Base-by-base conservation (phyloP, 2,113 vertebrate genomes). In the Microtus ochrogaster region DNA sequence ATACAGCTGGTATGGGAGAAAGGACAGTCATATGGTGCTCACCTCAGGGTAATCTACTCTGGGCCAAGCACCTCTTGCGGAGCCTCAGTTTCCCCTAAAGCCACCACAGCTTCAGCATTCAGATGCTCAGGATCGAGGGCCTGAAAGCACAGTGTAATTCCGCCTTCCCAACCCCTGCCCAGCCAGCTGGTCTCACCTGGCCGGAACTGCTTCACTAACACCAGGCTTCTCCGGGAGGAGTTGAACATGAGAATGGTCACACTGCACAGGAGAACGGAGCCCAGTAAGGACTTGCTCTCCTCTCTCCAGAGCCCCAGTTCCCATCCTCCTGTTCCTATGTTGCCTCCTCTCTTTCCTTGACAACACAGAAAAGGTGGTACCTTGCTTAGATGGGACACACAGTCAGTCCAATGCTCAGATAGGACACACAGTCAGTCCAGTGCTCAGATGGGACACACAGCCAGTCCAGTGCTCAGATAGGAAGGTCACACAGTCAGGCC, bases 1-100 rank as follows among this genome's bases (percentile, higher is more conserved):
- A 99, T 94, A 99, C 99, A 39, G 99, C 99, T 99, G 92, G 10
- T 0, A 1, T 28, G 58, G 58, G 81, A 2, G 68, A 36, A 16
- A 36, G 24, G 74, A 92, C 6, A 0, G 91, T 39, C 39, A 24
- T 0, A 6, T 2, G 58, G 55, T 0, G 2, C 70, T 77, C 2
- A 13, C 52, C 78, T 47, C 61, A 36, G 10, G 0, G 10, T 0
- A 70, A 36, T 41, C 33, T 0, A 5, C 44, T 11, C 21, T 11
- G 65, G 26, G 44, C 68, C 70, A 28, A 24, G 61, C 82, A 84
- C 9, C n/a, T 68, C 63, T 39, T n/a, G 1, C 0, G 21, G 3
- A 11, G 26, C 28, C 77, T 81, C 33, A 14, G 68, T 65, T 49
- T 70, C 66, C 87, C 82, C 47, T 30, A 21, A 17, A 41, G 14